Base-by-base conservation (phyloP, 2,797 vertebrate species). In the Holocentrus rufus region DNA sequence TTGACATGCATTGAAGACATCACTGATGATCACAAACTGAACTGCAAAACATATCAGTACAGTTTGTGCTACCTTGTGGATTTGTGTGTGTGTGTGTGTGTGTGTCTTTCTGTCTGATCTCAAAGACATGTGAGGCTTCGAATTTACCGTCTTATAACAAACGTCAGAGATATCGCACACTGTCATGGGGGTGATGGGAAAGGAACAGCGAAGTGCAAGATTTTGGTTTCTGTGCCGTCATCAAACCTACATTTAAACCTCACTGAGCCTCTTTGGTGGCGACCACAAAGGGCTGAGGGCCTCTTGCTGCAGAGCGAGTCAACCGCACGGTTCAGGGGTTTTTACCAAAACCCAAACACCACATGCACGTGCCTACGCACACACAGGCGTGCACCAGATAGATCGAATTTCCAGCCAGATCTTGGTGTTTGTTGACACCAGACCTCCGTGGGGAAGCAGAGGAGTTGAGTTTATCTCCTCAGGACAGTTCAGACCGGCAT, bases 1-100 rank as follows among this genome's bases (percentile, higher is more conserved):
- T 4, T 69, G 31, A 63, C 20, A n/a, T 69, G 23, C 34, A 69
- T 3, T 17, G 15, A 58, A 44, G 30, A 13, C 2, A 63, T 72
- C 42, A 72, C 44, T 68, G 34, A 71, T 23, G 69, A 74, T 62
- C 25, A 3, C 0, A 46, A 44, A 39, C 18, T 49, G 17, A 5
- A n/a, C 20, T 49, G 6, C 9, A 49, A 20, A n/a, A n/a, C n/a
- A n/a, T n/a, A n/a, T n/a, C n/a, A n/a, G n/a, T n/a, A n/a, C n/a
- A n/a, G n/a, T n/a, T n/a, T n/a, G n/a, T n/a, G n/a, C n/a, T 13
- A 42, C 30, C 13, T 49, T 65, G n/a, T 31, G 23, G 23, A 13
- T 42, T 10, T 44, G 20, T 61, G 58, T 61, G 36, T 61, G 58
- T 61, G 36, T 44, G 34, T 61, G 11, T 61, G 58, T 44, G n/a